Evolutionary conservation across 2,888 invertebrate species (phyloP), one percentile per base, ranked within the genome.

Genomic region (Trilocha varians): DNA sequence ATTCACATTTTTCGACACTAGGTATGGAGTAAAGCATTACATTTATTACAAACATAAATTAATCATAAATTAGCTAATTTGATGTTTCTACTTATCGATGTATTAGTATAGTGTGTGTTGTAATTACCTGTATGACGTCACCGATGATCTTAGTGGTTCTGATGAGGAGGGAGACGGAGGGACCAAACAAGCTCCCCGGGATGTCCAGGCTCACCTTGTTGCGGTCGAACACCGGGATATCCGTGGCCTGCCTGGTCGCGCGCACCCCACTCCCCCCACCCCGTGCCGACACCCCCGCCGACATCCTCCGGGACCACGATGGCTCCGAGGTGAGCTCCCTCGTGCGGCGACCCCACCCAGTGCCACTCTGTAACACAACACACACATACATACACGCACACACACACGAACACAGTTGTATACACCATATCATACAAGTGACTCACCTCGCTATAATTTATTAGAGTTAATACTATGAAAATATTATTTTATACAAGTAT

Each of bases 151-250:
- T 90, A 69, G 91, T 91, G 56, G 91, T 77, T 52, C 87, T 87
- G 57, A 91, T 91, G 52, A 92, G 82, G 38, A 91, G 78, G 44
- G 88, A 88, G 69, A 91, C 91, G 64, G 90, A 89, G 11, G 89
- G 88, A 39, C 91, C 91, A 71, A 92, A 90, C 55, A 90, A 78
- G 63, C 76, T 82, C 47, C 89, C 87, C 46, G 91, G 91, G 57
- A 92, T 73, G 53, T 91, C 90, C 67, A 92, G 80, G 59, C 89
- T 88, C 48, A 91, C 91, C 59, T 87, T 87, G 80, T 88, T 86
- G 58, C 89, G 82, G 70, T 89, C 89, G 78, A 90, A 89, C 52
- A 78, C 87, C 17, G 89, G 89, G 55, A 88, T 87, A 55, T 87
- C 88, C 67, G 87, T 88, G 14, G 86, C 78, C 41, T 83, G 73